Base-by-base conservation (phyloP, 2,113 vertebrate species). In the Entomyzon cyanotis region DNA sequence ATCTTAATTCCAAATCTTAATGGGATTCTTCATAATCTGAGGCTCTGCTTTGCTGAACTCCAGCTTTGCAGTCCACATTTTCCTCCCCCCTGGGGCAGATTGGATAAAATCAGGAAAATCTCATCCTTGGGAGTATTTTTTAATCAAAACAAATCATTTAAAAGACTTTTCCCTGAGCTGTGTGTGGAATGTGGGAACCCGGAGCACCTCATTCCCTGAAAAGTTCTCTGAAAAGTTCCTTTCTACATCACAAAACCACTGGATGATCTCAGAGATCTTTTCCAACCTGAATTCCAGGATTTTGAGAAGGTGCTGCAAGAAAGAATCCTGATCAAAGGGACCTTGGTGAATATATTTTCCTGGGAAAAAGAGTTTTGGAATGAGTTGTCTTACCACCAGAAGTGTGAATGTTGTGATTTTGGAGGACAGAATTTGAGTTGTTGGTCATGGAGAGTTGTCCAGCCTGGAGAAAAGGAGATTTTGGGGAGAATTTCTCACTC, bases 231-330 rank as follows among this genome's bases (percentile, higher is more conserved):
- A 17, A 31, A 35, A 22, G 5, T 50, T 25, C 62, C 52, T 24
- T 52, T 35, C 60, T 3, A 1, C 60, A 42, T 9, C 60, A 11
- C 44, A 5, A 13, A 4, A 50, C 24, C 10, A 0, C 12, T 3
- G 5, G 0, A 3, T 27, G 13, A 25, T 11, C 33, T 67, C 1
- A 3, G 25, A 50, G 35, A 13, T 11, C 16, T 58, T 76, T 37
- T 19, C 44, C 71, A 37, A 1, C 53, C 44, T 31, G 8, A 59
- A 59, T 37, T 52, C 63, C 53, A 33, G 7, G 11, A 44, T 60
- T 68, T 15, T 10, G 11, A 17, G 41, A 31, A 44, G 63, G 31
- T 23, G 20, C 4, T 23, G 41, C 41, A 44, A 33, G 41, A 12
- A 44, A 65, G 63, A 37, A 35, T 50, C 44, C 62, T 42, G 25